Evolutionary conservation across 2,888 invertebrate genomes (phyloP).

Genomic region (Scaptomyza flava): DNA sequence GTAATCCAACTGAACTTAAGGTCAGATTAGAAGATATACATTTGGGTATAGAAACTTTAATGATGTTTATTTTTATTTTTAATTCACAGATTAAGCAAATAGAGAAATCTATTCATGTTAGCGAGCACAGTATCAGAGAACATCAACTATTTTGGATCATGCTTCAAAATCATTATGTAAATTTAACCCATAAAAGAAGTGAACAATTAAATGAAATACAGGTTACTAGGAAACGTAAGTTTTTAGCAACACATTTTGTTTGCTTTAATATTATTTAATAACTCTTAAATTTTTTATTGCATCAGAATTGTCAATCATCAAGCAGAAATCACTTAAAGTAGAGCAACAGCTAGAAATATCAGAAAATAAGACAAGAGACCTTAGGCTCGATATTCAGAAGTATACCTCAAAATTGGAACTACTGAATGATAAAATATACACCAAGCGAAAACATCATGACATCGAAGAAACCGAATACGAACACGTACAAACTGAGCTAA

Average conservation of each 20-base stretch:
- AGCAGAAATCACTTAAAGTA: conserved; percentile 90
- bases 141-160: conserved; percentile 91
- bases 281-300: not conserved
- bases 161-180: conserved; percentile 90
- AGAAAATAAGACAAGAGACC: conserved; percentile 86
- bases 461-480: conserved; percentile 86
- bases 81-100: conserved; percentile 86
- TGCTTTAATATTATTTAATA: too few relatives aligned
- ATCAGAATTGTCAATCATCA: conserved; percentile 86
- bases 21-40: conserved; percentile 85
- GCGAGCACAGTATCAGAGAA: conserved; percentile 87
- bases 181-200: conserved; percentile 88
- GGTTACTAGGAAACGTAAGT: conserved; percentile 89
- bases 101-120: conserved; percentile 87
- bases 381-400: conserved; percentile 87
- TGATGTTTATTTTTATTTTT: not conserved
- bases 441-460: conserved; percentile 86
- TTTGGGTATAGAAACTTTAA: conserved; percentile 84
- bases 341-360: conserved; percentile 88
- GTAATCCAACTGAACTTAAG: conserved; percentile 63
- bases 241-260: not conserved
- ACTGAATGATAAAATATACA: conserved; percentile 86
- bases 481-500: conserved; percentile 85
- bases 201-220: conserved; percentile 89
- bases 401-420: conserved; percentile 87